Evolutionary conservation across 2,113 vertebrate genomes (phyloP), one percentile per base, ranked within the genome.

Genomic region (Rhynchomys soricoides): DNA sequence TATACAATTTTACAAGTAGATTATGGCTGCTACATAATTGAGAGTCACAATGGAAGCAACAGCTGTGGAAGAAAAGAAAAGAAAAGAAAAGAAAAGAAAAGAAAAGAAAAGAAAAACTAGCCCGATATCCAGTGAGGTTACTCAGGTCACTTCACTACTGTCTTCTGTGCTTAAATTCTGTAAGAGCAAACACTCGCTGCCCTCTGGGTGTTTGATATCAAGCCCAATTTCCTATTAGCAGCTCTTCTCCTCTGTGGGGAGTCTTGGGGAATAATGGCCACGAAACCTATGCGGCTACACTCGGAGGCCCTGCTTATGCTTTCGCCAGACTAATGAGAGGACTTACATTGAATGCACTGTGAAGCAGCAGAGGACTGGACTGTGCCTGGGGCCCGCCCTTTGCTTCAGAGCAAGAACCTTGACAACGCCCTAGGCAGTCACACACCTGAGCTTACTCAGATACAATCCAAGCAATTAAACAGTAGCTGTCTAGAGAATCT

Each of bases 381-480:
- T 0, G 0, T 17, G 77, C 73, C 85, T 34, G 86, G 57, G 86
- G 71, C 86, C 86, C 57, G 45, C 73, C 62, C 82, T 91, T 88
- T 91, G 73, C 66, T 57, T 24, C 83, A 86, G 62, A 73, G 31
- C 66, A 8, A 70, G 89, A 82, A 55, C 57, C 21, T 74, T 43
- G 74, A 86, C 73, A 66, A 34, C 7, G 93, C 93, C 52, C 64
- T 21, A 19, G 62, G 82, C 71, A 6, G 6, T 17, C 81, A 59
- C 48, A 68, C 48, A 19, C 86, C 55, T 19, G 73, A 83, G 77
- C 77, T 66, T 17, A 50, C 52, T 78, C 74, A 12, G 29, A 87
- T 6, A n/a, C 37, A 26, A 59, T 31, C 43, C 77, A n/a, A 48
- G 82, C 93, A 94, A 95, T 96, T 97, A 91, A 91, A 89, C 62